Conservation (phyloP, 2,888 invertebrate species). For the Lycia hirtaria region DNA sequence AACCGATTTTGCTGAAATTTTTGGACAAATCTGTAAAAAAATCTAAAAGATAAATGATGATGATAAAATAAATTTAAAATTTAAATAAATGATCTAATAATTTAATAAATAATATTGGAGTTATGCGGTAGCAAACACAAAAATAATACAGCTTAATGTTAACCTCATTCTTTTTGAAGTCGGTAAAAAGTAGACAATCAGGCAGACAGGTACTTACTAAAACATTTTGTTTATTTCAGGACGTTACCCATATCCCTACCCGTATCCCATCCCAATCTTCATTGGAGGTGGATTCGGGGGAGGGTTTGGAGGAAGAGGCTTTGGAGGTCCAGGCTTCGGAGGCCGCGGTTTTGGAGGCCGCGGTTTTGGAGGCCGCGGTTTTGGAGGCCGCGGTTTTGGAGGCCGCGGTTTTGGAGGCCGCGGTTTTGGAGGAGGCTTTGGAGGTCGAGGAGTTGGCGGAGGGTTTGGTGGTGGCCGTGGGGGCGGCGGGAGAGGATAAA, state of each 20-base stretch:
- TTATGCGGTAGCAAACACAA: too few species aligned
- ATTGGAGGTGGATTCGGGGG: conserved; percentile 33
- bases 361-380: conserved; percentile 46
- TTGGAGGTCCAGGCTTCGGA: conserved; percentile 31
- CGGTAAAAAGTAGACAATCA: too few species aligned
- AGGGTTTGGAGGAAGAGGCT: conserved; percentile 36
- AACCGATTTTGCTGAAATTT: too few species aligned
- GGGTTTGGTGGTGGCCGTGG: conserved; percentile 38
- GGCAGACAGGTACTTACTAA: background rate
- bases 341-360: conserved; percentile 43
- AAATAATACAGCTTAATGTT: too few species aligned
- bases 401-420: conserved; percentile 53
- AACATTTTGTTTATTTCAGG: conserved; percentile 39
- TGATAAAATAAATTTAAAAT: too few species aligned
- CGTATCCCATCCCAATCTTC: conserved; percentile 52
- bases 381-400: conserved; percentile 53
- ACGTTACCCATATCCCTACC: conserved; percentile 37
- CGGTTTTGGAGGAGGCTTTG: conserved; percentile 53
- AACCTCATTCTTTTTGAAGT: too few species aligned
- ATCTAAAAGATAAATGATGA: too few species aligned
- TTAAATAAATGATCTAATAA: too few species aligned
- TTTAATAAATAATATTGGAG: too few species aligned
- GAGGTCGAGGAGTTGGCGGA: conserved; percentile 49
- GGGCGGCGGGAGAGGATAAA: conserved; percentile 32
- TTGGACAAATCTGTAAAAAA: too few species aligned